Percentiles rank a stretch among this genome's conserved stretches.
These are phyloP conservation scores for Kryphioiulus occultus DNA, from an alignment of 2,888 invertebrate species.

Conservation along the genomic window DNA sequence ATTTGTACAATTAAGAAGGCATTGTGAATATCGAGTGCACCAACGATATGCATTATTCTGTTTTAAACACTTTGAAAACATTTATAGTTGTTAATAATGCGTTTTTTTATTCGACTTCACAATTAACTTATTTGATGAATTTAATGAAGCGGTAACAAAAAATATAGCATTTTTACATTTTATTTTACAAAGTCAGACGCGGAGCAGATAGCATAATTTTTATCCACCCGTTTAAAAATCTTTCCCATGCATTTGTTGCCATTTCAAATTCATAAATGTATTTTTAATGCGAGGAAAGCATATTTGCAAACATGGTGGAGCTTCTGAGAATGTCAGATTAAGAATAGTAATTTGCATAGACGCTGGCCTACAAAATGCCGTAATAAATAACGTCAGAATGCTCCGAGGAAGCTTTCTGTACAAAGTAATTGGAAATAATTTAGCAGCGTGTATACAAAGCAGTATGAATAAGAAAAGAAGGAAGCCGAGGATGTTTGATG, in stretches of 20 bases:
- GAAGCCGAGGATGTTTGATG: not conserved
- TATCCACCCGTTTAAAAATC: not conserved
- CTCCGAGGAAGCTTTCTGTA: not conserved
- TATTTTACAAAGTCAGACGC: not conserved
- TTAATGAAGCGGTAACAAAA: too few species aligned
- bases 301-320: not conserved
- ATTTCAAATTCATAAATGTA: slow-evolving; percentile 4
- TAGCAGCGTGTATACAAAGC: not conserved
- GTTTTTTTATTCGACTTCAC: too few species aligned
- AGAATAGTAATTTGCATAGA: not conserved
- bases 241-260: not conserved
- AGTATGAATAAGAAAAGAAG: not conserved
- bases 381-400: not conserved
- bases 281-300: not conserved
- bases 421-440: slow-evolving; percentile 1
- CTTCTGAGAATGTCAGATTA: not conserved
- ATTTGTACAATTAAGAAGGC: too few species aligned
- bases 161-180: too few species aligned
- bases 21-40: too few species aligned
- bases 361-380: not conserved
- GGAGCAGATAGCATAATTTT: too few species aligned
- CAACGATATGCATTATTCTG: too few species aligned
- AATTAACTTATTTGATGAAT: too few species aligned
- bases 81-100: too few species aligned
- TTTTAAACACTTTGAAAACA: too few species aligned